Base-by-base conservation (phyloP, 2,888 invertebrate species). In the Ochropleura leucogaster region DNA sequence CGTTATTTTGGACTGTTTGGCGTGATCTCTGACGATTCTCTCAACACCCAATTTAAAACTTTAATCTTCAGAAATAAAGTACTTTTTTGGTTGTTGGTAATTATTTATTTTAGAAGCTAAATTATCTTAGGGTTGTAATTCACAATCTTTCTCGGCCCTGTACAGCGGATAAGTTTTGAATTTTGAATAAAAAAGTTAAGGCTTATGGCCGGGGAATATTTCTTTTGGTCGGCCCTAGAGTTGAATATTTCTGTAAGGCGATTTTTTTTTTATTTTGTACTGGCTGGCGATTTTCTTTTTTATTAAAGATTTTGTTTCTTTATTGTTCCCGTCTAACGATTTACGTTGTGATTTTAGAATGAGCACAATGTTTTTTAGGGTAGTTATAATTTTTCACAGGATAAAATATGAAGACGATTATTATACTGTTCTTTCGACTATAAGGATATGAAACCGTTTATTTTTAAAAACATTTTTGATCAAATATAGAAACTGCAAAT, bases 81-180 rank as follows among this genome's bases (percentile, higher is more conserved):
- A 53, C 1, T 44, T 64, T 84, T 85, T 84, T 9, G 53, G 55
- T 65, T 83, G 64, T 9, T 12, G 0, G 0, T 0, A 1, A n/a
- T 44, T 72, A 80, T 86, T 87, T 86, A 83, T 83, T 86, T 87
- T 73, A 72, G 82, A 79, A 87, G 85, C 83, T 83, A 88, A 90
- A 89, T 90, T 87, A 90, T 87, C 81, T 83, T 82, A 73, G 79
- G 84, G 82, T 74, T 75, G 89, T 89, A 89, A 89, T 89, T 90
- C 85, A 84, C 87, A 87, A 90, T 89, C 85, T 89, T 84, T 85
- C 79, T 85, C 70, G 79, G 84, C 79, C 76, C 76, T 71, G 79
- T 81, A 79, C 67, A 53, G 65, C 76, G 83, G 80, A 84, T 87
- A 87, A 89, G 81, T 87, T 87, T 79, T 74, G 82, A 84, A 86